Evolutionary conservation across 2,797 vertebrate species (phyloP).

Genomic region (Natrix natrix): DNA sequence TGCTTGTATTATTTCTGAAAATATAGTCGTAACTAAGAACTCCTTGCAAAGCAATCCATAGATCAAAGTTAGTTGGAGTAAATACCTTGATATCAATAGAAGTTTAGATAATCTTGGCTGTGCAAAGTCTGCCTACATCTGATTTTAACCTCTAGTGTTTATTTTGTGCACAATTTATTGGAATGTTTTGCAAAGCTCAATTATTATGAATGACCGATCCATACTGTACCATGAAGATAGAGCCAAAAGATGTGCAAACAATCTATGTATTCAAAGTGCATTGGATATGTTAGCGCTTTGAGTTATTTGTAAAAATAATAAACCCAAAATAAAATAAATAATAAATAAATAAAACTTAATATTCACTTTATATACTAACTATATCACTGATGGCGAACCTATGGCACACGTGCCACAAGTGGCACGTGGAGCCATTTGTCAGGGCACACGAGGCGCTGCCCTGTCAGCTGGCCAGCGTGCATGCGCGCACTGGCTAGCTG

Average conservation of each 20-base stretch:
- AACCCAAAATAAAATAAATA: neutral
- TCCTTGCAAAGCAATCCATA: neutral
- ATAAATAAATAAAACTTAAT: neutral
- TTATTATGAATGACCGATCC: neutral
- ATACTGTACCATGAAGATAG: neutral
- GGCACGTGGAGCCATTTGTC: no score
- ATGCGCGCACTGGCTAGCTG: no score
- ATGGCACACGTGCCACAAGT: no score
- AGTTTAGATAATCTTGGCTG: neutral
- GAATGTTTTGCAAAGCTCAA: neutral
- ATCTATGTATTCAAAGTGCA: neutral
- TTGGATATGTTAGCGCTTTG: neutral
- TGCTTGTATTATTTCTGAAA: neutral
- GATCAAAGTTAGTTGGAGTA: neutral
- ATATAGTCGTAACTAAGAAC: neutral
- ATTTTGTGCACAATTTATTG: neutral
- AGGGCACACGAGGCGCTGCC: no score
- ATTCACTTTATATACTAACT: no score
- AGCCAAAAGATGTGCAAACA: neutral
- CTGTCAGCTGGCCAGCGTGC: no score
- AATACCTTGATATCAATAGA: neutral
- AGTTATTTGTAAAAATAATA: neutral
- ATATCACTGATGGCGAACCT: no score
- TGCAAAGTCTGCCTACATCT: neutral
- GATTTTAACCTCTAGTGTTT: neutral